These are phyloP conservation scores for Pomacea canaliculata DNA, from an alignment of 2,888 invertebrate species.

Conservation along the genomic window DNA sequence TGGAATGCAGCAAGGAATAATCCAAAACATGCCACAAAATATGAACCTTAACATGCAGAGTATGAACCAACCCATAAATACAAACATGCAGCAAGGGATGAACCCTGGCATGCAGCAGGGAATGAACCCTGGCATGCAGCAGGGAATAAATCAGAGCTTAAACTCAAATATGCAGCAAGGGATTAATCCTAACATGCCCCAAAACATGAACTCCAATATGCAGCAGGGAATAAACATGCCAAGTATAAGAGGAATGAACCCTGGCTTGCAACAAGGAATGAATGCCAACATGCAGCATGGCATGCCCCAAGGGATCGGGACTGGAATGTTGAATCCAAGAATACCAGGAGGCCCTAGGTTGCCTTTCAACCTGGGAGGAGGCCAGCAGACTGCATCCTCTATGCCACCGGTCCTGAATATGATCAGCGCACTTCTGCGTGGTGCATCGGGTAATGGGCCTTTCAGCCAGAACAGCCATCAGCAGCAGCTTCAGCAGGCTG, in stretches of 20 bases:
- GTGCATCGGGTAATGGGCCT: constrained; percentile 3
- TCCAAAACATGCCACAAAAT: constrained; percentile 6
- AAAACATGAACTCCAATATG: constrained; percentile 10
- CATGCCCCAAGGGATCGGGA: constrained; percentile 1
- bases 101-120: constrained; percentile 16
- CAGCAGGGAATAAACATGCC: constrained; percentile 21
- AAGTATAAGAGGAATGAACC: constrained; percentile 14
- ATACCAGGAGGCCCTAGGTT: constrained; percentile 1
- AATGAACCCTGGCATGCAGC: constrained; percentile 21
- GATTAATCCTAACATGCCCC: constrained; percentile 1
- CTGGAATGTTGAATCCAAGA: constrained; percentile 14
- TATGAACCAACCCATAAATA: constrained; percentile 12
- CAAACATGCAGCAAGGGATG: constrained; percentile 4
- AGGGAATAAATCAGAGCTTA: background rate
- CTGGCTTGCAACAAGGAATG: constrained; percentile 30
- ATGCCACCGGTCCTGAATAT: constrained; percentile 40
- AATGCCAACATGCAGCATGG: constrained; percentile 32
- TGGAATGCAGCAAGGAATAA: constrained; percentile 7
- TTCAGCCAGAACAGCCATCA: constrained; percentile 1
- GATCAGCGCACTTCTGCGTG: constrained; percentile 31
- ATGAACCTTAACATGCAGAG: constrained; percentile 11
- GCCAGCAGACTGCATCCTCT: constrained; percentile 23
- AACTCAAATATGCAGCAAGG: constrained; percentile 20
- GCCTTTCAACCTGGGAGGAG: constrained; percentile 8
- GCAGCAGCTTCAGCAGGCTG: constrained; percentile 4